phyloP scores from a whole-genome alignment of 2,113 vertebrate species.

The Rallus limicola region DNA sequence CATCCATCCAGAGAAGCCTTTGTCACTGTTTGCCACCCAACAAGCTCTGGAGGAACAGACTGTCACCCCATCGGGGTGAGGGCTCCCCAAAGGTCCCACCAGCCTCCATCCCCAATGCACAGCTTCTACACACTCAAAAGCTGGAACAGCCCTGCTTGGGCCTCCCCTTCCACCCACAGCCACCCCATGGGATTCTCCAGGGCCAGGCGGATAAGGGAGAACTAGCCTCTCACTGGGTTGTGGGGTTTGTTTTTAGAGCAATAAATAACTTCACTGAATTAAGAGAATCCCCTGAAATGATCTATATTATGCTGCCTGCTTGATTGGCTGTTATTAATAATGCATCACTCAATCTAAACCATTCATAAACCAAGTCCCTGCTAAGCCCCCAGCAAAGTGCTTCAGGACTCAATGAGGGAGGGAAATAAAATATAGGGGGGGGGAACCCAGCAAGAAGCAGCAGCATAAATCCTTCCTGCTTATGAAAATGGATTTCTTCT shows the following conservation, averaged over 20 bases:
- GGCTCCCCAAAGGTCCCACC: background rate
- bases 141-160: background rate
- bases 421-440: background rate
- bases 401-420: background rate
- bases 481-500: conserved; percentile 51
- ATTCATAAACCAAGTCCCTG: conserved; percentile 20
- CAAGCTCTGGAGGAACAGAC: background rate
- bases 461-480: conserved; percentile 30
- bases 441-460: background rate
- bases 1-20: background rate
- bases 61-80: background rate
- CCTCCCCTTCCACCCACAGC: background rate
- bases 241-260: background rate
- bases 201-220: background rate
- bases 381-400: conserved; percentile 49
- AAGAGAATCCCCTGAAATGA: conserved; percentile 46
- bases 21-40: background rate
- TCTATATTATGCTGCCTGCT: background rate
- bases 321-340: conserved; percentile 69
- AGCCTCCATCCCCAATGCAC: background rate
- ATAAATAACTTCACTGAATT: conserved; percentile 37
- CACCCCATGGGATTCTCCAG: background rate
- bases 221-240: background rate
- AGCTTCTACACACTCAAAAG: background rate
- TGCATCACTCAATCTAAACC: conserved; percentile 53